phyloP scores from a whole-genome alignment of 2,113 vertebrate species.

The Oophaga pumilio region DNA sequence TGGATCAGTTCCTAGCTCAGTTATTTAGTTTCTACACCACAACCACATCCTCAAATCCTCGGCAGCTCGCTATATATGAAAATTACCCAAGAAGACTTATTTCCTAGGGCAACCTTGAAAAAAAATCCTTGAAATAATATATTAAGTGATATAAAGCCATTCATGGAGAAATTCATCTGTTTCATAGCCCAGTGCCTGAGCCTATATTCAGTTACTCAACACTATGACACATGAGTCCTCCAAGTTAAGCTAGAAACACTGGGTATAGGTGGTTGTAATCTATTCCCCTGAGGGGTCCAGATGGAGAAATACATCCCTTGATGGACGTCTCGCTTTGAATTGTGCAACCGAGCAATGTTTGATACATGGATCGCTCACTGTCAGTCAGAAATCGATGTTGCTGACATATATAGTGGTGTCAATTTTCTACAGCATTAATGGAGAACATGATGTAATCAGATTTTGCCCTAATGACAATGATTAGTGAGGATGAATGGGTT shows the following conservation, averaged over 20 bases:
- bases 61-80: background rate
- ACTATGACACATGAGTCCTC: background rate
- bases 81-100: background rate
- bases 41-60: constrained; percentile 1
- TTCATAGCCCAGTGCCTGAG: background rate
- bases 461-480: background rate
- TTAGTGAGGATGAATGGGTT: background rate
- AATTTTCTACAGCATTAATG: constrained; percentile 18
- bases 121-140: background rate
- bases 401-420: constrained; percentile 36
- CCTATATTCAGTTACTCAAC: background rate
- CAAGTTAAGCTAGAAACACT: background rate
- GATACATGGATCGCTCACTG: constrained; percentile 39
- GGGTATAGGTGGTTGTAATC: constrained; percentile 14
- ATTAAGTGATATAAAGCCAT: background rate
- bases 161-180: background rate
- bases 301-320: constrained; percentile 28
- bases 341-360: constrained; percentile 23
- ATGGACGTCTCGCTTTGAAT: background rate
- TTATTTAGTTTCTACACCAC: constrained; percentile 5
- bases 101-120: background rate
- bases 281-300: background rate
- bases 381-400: constrained; percentile 35
- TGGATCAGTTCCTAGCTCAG: constrained; percentile 12
- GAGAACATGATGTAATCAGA: constrained; percentile 4